Evolutionary conservation across 2,888 invertebrate species (phyloP).

Genomic region (Mythimna loreyi): DNA sequence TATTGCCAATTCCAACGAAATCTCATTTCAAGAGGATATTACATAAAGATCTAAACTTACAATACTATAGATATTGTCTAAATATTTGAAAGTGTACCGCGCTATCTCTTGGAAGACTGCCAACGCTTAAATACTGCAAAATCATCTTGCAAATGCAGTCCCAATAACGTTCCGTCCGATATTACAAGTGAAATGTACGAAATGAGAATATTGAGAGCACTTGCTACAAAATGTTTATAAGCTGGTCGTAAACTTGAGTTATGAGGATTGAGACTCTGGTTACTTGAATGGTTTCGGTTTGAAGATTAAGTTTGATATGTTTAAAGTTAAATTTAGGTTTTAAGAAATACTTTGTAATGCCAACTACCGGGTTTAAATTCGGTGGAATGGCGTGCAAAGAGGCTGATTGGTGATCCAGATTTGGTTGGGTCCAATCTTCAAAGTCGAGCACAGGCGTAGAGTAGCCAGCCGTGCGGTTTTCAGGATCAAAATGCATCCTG

Average conservation of each 20-base stretch:
- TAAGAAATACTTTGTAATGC: not conserved
- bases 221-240: conserved; percentile 21
- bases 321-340: not conserved
- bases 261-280: conserved; percentile 6
- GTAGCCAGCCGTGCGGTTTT: too few species aligned
- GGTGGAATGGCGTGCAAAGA: too few species aligned
- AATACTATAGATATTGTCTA: conserved; percentile 62
- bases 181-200: conserved; percentile 65
- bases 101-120: conserved; percentile 66
- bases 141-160: conserved; percentile 70
- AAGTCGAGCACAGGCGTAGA: too few species aligned
- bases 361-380: too few species aligned
- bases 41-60: conserved; percentile 35
- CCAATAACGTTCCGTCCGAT: conserved; percentile 64
- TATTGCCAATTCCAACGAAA: conserved; percentile 20
- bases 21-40: conserved; percentile 34
- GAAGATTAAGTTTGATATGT: not conserved
- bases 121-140: conserved; percentile 67
- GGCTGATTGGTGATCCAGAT: too few species aligned
- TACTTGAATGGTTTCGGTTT: not conserved
- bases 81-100: conserved; percentile 65
- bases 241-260: conserved; percentile 10
- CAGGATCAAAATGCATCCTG: too few species aligned
- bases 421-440: too few species aligned
- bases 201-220: conserved; percentile 45